Evolutionary conservation across 2,797 vertebrate genomes (phyloP).

Genomic region (Acipenser transmontanus): DNA sequence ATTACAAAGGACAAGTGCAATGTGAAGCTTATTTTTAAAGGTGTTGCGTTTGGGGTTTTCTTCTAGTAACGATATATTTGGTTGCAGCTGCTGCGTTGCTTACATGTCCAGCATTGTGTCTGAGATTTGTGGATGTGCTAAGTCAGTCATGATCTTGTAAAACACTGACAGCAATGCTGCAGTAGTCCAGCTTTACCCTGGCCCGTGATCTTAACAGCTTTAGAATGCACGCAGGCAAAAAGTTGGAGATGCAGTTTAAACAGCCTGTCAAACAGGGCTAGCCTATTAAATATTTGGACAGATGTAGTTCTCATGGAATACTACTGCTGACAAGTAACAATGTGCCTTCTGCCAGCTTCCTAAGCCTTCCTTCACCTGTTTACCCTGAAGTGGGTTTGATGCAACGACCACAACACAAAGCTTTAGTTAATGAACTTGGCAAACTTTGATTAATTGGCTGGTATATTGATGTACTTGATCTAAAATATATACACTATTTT

Average conservation of each 20-base stretch:
- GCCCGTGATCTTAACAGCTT: not conserved
- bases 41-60: not conserved
- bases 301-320: not conserved
- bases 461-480: no score
- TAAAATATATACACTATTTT: no score
- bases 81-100: not conserved
- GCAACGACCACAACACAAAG: constrained; percentile 20
- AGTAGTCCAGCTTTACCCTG: not conserved
- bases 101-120: not conserved
- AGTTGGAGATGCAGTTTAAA: not conserved
- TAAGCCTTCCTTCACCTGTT: constrained; percentile 42
- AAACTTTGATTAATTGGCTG: not conserved
- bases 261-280: not conserved
- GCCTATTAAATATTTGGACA: not conserved
- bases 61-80: not conserved
- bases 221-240: not conserved
- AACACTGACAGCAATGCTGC: not conserved
- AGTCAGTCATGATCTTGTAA: constrained; percentile 1
- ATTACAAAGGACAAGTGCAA: no score
- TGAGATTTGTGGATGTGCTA: constrained; percentile 7
- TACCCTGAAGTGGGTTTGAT: constrained; percentile 16
- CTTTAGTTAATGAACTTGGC: constrained; percentile 38
- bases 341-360: not conserved
- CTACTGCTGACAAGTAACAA: not conserved
- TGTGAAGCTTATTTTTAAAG: not conserved